These are phyloP conservation scores for Lycocerus yunnanus DNA, from an alignment of 2,888 invertebrate genomes.

Conservation along the genomic window DNA sequence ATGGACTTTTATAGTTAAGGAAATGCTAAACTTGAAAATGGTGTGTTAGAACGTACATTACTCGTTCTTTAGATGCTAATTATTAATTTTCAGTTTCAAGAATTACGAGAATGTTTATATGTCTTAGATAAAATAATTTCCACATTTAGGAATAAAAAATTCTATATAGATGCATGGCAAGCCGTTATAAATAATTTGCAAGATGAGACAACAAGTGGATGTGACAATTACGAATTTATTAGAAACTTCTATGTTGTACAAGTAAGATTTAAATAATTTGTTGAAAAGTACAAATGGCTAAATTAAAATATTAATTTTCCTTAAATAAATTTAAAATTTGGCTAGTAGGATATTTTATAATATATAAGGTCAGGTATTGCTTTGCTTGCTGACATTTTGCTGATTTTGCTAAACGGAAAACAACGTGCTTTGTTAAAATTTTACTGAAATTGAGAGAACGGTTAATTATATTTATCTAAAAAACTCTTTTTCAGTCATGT, in stretches of 20 bases:
- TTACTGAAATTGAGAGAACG: no score
- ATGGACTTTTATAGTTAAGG: slow-evolving; percentile 35
- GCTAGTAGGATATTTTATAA: no score
- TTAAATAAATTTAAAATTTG: no score
- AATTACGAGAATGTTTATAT: slow-evolving; percentile 42
- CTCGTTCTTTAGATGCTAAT: not conserved
- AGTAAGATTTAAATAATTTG: slow-evolving; percentile 34
- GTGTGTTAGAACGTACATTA: slow-evolving; percentile 33
- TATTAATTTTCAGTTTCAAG: slow-evolving; percentile 39
- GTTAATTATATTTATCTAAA: no score
- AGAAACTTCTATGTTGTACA: slow-evolving; percentile 43
- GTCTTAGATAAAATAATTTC: slow-evolving; percentile 38
- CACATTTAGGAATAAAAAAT: slow-evolving; percentile 36
- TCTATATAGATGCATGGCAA: slow-evolving; percentile 48
- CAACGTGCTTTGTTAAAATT: no score
- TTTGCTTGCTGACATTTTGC: no score
- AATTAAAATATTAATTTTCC: no score
- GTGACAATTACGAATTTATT: slow-evolving; percentile 33
- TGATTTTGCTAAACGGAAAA: no score
- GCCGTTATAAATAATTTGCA: slow-evolving; percentile 42
- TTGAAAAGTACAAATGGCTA: no score
- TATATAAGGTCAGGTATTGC: no score
- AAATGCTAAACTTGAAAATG: slow-evolving; percentile 40
- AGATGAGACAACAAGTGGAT: slow-evolving; percentile 11
- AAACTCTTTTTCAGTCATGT: slow-evolving; percentile 42